Evolutionary conservation across 2,888 invertebrate genomes (phyloP).

Genomic region (Epinotia demarniana): DNA sequence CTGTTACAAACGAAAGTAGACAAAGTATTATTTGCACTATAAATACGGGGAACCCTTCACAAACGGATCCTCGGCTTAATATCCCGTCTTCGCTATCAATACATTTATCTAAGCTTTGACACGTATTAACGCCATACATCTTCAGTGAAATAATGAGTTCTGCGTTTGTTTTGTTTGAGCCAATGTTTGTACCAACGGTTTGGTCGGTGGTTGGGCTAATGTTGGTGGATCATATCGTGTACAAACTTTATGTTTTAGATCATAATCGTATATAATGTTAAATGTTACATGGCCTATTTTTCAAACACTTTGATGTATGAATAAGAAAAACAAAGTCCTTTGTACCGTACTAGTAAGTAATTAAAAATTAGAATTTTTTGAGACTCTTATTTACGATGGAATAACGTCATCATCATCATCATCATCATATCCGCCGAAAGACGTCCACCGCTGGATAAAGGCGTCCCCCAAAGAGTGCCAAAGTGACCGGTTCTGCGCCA

Average conservation of each 20-base stretch:
- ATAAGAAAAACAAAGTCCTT: too few relatives aligned
- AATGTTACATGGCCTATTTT: neutral
- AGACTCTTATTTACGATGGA: too few relatives aligned
- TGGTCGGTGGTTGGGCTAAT: neutral
- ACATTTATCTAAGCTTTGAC: conserved; percentile 44
- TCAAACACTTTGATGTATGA: too few relatives aligned
- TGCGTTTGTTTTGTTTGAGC: conserved; percentile 39
- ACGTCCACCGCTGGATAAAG: too few relatives aligned
- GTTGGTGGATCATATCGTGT: neutral
- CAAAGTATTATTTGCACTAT: conserved; percentile 16
- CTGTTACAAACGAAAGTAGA: neutral
- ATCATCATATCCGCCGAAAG: too few relatives aligned
- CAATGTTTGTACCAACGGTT: conserved; percentile 31
- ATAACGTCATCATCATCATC: too few relatives aligned
- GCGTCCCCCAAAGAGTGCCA: too few relatives aligned
- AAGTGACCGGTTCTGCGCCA: too few relatives aligned
- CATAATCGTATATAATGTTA: neutral
- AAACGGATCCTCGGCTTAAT: conserved; percentile 6
- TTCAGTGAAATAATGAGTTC: conserved; percentile 43
- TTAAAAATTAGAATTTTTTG: too few relatives aligned
- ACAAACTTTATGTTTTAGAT: too few relatives aligned
- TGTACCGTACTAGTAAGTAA: too few relatives aligned
- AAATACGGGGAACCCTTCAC: conserved; percentile 20
- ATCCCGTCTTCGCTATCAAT: conserved; percentile 27
- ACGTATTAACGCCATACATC: conserved; percentile 45